Evolutionary conservation across 2,797 vertebrate species (phyloP).

Genomic region (Takifugu rubripes): DNA sequence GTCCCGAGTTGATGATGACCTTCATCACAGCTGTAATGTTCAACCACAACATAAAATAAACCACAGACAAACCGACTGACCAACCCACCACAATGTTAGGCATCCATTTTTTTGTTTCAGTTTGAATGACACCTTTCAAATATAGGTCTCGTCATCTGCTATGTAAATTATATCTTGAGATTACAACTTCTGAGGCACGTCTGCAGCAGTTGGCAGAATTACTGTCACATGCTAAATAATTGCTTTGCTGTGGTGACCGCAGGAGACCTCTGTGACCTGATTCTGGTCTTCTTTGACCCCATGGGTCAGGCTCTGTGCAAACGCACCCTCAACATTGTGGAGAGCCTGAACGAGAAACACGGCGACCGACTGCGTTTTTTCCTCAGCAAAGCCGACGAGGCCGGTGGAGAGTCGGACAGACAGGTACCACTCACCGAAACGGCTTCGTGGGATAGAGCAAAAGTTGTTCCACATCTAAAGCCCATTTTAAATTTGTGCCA

Average conservation of each 20-base stretch:
- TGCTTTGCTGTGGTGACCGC: neutral
- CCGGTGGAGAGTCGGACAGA: slow-evolving; percentile 82
- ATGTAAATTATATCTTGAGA: too few relatives aligned
- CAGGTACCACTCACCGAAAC: slow-evolving; percentile 65
- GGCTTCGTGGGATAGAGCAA: neutral
- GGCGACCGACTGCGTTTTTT: slow-evolving; percentile 82
- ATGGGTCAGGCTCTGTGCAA: slow-evolving; percentile 89
- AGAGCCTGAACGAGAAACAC: slow-evolving; percentile 80
- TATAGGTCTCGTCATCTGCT: too few relatives aligned
- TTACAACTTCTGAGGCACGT: too few relatives aligned
- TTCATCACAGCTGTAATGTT: too few relatives aligned
- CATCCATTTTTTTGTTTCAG: too few relatives aligned
- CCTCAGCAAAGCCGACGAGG: slow-evolving; percentile 86
- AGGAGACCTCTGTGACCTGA: slow-evolving; percentile 85
- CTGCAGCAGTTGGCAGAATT: too few relatives aligned
- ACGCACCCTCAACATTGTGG: slow-evolving; percentile 85
- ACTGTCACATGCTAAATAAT: too few relatives aligned
- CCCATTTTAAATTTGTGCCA: neutral
- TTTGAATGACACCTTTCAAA: too few relatives aligned
- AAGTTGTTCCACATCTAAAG: neutral
- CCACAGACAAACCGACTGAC: too few relatives aligned
- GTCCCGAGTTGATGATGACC: neutral
- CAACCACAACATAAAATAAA: too few relatives aligned
- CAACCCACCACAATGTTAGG: too few relatives aligned
- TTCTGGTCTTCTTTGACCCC: slow-evolving; percentile 87